Base-by-base conservation (phyloP, 2,888 invertebrate genomes). In the Cosmopolites sordidus region DNA sequence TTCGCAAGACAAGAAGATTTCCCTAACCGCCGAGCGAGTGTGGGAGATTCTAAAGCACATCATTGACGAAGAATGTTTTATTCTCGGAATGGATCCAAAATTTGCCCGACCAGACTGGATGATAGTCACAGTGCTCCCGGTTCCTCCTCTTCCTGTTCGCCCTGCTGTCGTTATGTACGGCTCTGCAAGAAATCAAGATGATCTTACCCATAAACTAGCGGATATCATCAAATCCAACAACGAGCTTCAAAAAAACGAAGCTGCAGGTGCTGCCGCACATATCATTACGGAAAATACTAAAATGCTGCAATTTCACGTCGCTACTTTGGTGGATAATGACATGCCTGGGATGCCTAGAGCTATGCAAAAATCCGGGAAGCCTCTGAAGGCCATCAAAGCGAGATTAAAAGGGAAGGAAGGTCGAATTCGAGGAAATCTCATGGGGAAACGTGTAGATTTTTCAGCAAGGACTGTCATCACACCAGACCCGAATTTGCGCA, bases 381-480 rank as follows among this genome's bases (percentile, higher is more conserved):
- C 99, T 0, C 76, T 99, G 5, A 99, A 99, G 78, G 96, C 99
- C 0, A 82, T 99, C 47, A 99, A 99, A 73, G 92, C 97, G 2
- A 83, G 99, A 42, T 73, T 92, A 44, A 98, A 98, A 76, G 97
- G 98, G 15, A 99, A 99, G 72, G 99, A 99, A 83, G 99, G 99
- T 0, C 83, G 99, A 67, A 98, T 99, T 67, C 82, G 99, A 75
- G 99, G 99, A 66, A 99, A 99, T 75, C 83, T 99, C 66, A 99
- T 99, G 99, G 99, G 99, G 48, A 99, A 99, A 74, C 94, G 99
- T 79, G 99, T 99, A 0, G 99, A 99, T 72, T 99, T 99, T 73
- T 98, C 98, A 0, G 99, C 97, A 3, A 88, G 99, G 73, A 99
- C 99, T 67, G 99, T 99, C 68, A 95, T 94, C 70, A 98, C 96